Base-by-base conservation (phyloP, 2,888 invertebrate genomes). In the Creontiades dilutus region DNA sequence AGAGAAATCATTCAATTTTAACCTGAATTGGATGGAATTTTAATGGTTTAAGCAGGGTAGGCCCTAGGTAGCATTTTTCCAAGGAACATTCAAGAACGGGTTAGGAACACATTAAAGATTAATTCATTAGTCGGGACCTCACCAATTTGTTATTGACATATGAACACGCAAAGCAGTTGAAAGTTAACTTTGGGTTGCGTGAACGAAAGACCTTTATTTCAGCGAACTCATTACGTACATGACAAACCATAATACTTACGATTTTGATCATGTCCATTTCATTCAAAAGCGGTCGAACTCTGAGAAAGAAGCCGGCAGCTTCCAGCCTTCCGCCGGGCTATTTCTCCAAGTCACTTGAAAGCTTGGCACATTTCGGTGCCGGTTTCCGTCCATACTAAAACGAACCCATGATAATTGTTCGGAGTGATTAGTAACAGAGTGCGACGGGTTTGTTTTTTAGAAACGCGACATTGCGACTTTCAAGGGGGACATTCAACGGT, bases 241-340 rank as follows among this genome's bases (percentile, higher is more conserved):
- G 4, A 16, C 80, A 47, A 7, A n/a, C n/a, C 23, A 13, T 2
- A 48, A 19, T 37, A 80, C 48, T 48, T 80, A 80, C 80, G 48
- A 47, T 80, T 80, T 80, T n/a, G 0, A 80, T 80, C 46, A 7
- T 16, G 46, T 37, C 46, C 46, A 80, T 80, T 28, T 48, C 68
- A 23, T 23, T 23, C 68, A 27, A 61, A 61, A 23, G 12, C 23
- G 19, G 23, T 23, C 13, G 27, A 23, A 68, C 23, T 68, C 37
- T 7, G 37, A 37, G 37, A 37, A 37, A 2, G 37, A 12, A 68
- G 68, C 68, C 68, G 27, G 68, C 23, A 13, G 11, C 5, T 68
- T 9, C 37, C 52, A 61, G 19, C 68, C 12, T 23, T 68, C 68
- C 23, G 68, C 23, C 68, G 23, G 68, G 23, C 23, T 23, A 68